Conservation (phyloP, 2,113 vertebrate genomes). For the Origma solitaria region DNA sequence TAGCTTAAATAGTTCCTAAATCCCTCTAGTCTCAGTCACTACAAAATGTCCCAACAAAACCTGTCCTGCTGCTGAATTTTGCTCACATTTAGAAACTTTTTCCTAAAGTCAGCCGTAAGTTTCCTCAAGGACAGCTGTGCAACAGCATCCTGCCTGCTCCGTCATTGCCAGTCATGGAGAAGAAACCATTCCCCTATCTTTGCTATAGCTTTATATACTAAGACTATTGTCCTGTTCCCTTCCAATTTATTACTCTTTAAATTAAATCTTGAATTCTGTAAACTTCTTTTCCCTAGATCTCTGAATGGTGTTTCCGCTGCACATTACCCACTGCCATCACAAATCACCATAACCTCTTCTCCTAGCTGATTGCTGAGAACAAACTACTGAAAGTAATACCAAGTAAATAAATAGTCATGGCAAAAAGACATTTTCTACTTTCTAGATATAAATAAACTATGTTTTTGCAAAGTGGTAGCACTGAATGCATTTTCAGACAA, state of each 20-base stretch:
- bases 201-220: neutral
- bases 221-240: neutral
- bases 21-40: neutral
- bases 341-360: neutral
- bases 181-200: neutral
- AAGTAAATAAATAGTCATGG: neutral
- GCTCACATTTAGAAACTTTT: neutral
- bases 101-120: neutral
- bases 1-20: neutral
- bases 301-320: neutral
- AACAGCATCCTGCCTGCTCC: neutral
- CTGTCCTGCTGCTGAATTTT: neutral
- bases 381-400: neutral
- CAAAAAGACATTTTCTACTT: neutral
- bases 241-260: neutral
- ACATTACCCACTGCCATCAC: neutral
- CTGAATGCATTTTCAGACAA: neutral
- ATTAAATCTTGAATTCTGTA: neutral
- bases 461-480: neutral
- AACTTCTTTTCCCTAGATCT: neutral
- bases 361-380: neutral
- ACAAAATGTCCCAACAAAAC: neutral
- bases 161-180: rapidly evolving
- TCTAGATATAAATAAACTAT: neutral
- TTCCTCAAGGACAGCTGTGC: rapidly evolving